These are phyloP conservation scores for Tricholaema leucomelas DNA, from an alignment of 2,113 vertebrate genomes.

Conservation along the genomic window DNA sequence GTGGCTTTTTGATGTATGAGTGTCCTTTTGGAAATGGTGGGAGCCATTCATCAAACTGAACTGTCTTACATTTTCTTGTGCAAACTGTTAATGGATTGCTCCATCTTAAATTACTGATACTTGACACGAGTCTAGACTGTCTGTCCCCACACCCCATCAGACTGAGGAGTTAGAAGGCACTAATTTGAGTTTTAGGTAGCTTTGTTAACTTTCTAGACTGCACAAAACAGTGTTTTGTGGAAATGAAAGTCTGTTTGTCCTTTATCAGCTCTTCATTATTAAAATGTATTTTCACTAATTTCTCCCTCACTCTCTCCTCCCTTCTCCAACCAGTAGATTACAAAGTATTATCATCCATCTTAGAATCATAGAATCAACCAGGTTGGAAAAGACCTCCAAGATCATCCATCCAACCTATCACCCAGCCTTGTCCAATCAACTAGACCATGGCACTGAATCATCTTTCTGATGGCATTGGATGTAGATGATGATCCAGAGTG, in stretches of 20 bases:
- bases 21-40: not conserved
- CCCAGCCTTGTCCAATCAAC: too few relatives aligned
- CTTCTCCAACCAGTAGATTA: not conserved
- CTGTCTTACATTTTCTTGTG: not conserved
- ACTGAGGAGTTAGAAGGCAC: not conserved
- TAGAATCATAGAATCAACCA: too few relatives aligned
- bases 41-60: not conserved
- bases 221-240: not conserved
- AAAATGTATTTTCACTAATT: not conserved
- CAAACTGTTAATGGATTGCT: not conserved
- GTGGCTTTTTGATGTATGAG: not conserved
- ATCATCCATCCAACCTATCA: too few relatives aligned
- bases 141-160: not conserved
- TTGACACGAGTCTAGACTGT: not conserved
- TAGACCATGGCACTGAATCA: too few relatives aligned
- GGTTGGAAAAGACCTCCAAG: too few relatives aligned
- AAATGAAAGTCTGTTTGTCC: not conserved
- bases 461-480: not conserved
- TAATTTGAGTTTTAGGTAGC: not conserved
- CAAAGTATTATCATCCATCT: not conserved
- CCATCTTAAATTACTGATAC: not conserved
- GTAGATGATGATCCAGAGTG: not conserved
- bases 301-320: not conserved
- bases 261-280: not conserved
- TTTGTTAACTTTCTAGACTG: not conserved